Evolutionary conservation across 1,140 invertebrate species (phyloP).

Genomic region (Nebria ingens): DNA sequence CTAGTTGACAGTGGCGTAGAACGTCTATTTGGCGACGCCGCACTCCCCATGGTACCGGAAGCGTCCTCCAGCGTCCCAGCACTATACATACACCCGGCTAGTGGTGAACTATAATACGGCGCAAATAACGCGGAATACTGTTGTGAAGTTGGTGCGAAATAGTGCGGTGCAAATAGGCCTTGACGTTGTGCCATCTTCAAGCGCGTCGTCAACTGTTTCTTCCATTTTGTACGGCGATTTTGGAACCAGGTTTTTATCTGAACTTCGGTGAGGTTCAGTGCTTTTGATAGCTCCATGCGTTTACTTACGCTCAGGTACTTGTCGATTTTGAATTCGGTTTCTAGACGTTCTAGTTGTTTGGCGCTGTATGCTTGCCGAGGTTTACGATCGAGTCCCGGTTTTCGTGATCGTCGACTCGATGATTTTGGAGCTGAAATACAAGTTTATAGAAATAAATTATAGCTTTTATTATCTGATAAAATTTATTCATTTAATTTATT

Average conservation of each 20-base stretch:
- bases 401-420: slow-evolving; percentile 63
- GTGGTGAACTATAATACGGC: slow-evolving; percentile 40
- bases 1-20: not conserved
- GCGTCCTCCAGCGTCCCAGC: slow-evolving; percentile 31
- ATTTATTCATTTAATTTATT: too few species aligned
- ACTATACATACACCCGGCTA: slow-evolving; percentile 43
- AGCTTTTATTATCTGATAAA: too few species aligned
- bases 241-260: slow-evolving; percentile 98
- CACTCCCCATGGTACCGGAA: not conserved
- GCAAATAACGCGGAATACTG: slow-evolving; percentile 46
- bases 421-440: slow-evolving; percentile 59
- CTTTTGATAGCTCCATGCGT: slow-evolving; percentile 83
- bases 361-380: slow-evolving; percentile 91
- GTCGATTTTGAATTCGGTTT: slow-evolving; percentile 88
- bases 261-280: slow-evolving; percentile 81
- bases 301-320: slow-evolving; percentile 94
- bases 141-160: slow-evolving; percentile 48
- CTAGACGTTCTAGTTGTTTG: slow-evolving; percentile 80
- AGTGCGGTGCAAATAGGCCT: slow-evolving; percentile 59
- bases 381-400: slow-evolving; percentile 81
- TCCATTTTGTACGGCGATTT: slow-evolving; percentile 91
- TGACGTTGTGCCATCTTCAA: slow-evolving; percentile 81
- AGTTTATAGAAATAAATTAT: too few species aligned
- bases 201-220: slow-evolving; percentile 83
- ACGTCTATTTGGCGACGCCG: slow-evolving; percentile 9